Evolutionary conservation across 2,888 invertebrate species (phyloP), one percentile per base, ranked within the genome.

Genomic region (Leptopilina myrica): DNA sequence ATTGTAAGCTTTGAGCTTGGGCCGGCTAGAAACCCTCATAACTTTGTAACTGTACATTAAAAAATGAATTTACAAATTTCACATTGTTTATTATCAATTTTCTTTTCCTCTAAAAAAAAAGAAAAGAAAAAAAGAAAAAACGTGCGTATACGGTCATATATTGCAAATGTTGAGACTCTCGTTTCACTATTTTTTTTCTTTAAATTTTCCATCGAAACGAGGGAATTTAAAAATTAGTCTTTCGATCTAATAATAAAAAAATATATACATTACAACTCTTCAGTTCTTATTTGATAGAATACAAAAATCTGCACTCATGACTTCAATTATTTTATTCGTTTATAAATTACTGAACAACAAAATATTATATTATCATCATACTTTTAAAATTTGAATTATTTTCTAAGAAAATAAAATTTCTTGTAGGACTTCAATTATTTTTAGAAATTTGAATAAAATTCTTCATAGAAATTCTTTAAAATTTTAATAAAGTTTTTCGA

Each of bases 1-100:
- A 89, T 88, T 89, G 88, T 89, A 89, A 89, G 88, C 88, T 85
- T 89, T 89, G 90, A 90, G 89, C 89, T 86, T 84, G 87, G 87
- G 87, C 85, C 82, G 80, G 79, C 79, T 78, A 76, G 33, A 79
- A 77, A 83, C 84, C 84, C 85, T 75, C 64, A 64, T 77, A 62
- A 46, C 14, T 26, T 64, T 76, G 43, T 64, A 59, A 73, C 73
- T 73, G 73, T 73, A 73, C 73, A 73, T 73, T 73, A 73, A 73
- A 73, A 73, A 73, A 73, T 40, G 33, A 73, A 73, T 73, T 73
- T 76, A 62, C 62, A 64, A 76, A 76, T 64, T 76, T 76, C 76
- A 64, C 64, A 64, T 64, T 76, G 40, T 49, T 49, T 49, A 59
- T 76, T 76, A 46, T 76, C 64, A 64, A 43, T 76, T 43, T 33